These are phyloP conservation scores for Kryptolebias marmoratus DNA, from an alignment of 2,113 vertebrate species.

Conservation along the genomic window DNA sequence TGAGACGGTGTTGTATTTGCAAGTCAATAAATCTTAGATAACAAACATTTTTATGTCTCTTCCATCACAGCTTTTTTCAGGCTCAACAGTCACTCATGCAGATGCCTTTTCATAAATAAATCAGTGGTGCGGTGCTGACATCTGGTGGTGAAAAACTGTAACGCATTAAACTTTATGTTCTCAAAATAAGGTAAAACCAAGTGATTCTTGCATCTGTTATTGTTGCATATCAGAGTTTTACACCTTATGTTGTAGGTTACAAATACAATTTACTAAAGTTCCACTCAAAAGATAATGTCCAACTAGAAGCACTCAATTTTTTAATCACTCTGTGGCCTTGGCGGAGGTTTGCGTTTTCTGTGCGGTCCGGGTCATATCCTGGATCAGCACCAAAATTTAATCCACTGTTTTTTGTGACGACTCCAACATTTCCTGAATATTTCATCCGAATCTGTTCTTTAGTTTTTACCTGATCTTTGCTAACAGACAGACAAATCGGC, in stretches of 20 bases:
- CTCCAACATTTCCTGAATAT: too few species aligned
- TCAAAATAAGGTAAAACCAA: not conserved
- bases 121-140: constrained; percentile 28
- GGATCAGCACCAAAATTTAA: too few species aligned
- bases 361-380: too few species aligned
- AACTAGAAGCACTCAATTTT: not conserved
- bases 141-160: constrained; percentile 32
- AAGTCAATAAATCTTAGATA: constrained; percentile 14
- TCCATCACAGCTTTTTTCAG: not conserved
- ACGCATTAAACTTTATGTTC: not conserved
- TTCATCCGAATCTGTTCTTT: too few species aligned
- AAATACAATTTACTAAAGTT: not conserved
- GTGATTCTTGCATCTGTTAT: not conserved
- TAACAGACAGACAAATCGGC: too few species aligned
- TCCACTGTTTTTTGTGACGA: too few species aligned
- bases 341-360: too few species aligned
- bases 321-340: too few species aligned
- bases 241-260: not conserved
- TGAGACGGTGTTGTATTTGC: not conserved
- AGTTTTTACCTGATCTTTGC: too few species aligned
- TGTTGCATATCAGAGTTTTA: not conserved
- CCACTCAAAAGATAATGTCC: not conserved
- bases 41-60: not conserved
- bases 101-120: constrained; percentile 1
- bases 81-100: not conserved